Evolutionary conservation across 2,797 vertebrate species (phyloP).

Genomic region (Anisognathus igniventris): DNA sequence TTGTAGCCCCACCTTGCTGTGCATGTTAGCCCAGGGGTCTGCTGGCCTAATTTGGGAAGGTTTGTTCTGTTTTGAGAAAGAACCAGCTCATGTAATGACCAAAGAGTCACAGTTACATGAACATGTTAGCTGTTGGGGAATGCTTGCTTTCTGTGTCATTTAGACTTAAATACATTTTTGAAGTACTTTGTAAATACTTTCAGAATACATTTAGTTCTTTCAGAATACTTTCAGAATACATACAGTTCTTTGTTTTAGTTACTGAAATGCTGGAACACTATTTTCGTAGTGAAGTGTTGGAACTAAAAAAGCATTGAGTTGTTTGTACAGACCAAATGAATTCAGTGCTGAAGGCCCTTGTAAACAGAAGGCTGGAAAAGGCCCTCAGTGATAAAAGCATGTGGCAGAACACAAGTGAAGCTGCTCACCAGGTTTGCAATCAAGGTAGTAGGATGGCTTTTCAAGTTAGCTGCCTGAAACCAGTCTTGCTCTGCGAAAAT

Average conservation of each 20-base stretch:
- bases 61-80: not conserved
- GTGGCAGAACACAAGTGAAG: not conserved
- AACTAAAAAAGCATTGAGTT: not conserved
- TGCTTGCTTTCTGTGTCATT: not conserved
- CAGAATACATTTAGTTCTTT: no score
- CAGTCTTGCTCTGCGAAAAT: not conserved
- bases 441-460: not conserved
- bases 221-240: no score
- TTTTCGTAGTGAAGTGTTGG: rapidly evolving
- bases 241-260: not conserved
- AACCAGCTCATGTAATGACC: not conserved
- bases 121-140: rapidly evolving
- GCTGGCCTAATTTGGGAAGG: not conserved
- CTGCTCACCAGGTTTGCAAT: not conserved
- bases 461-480: not conserved
- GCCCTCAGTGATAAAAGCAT: not conserved
- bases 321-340: not conserved
- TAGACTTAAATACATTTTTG: not conserved
- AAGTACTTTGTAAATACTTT: not conserved
- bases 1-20: not conserved
- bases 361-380: not conserved
- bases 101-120: not conserved
- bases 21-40: rapidly evolving
- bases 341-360: not conserved
- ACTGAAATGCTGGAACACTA: not conserved